Evolutionary conservation across 1,140 invertebrate species (phyloP), one percentile per base, ranked within the genome.

Genomic region (Bombus sibiricus): DNA sequence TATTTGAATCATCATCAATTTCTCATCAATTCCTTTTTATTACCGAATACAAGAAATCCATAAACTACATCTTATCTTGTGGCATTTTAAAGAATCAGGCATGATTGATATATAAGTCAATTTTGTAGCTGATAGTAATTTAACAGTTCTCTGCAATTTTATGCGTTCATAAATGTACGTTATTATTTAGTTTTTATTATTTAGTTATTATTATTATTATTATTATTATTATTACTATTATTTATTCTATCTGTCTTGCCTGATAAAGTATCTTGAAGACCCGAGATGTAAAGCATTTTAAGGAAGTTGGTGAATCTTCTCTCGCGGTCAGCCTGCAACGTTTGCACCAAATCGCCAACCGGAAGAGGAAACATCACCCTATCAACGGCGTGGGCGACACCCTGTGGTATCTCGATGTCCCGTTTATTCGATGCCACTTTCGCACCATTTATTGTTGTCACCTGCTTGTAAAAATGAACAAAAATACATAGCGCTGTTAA

Each of bases 321-420:
- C 91, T 98, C 97, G 41, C 97, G 95, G 95, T 98, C 98, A 3
- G 97, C 97, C 92, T 98, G 97, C 57, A 98, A 94, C 0, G 97
- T 98, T 92, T 98, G 97, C 25, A 98, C 96, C 59, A 98, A 94
- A 95, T 98, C 97, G 34, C 97, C 98, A 28, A 98, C 97, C 0
- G 97, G 97, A 83, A 98, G 95, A 6, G 98, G 98, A 94, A 98
- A 98, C 96, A 98, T 97, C 0, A 98, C 98, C 85, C 98, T 96
- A 93, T 98, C 98, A 1, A 99, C 96, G 0, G 98, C 97, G 92
- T 98, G 98, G 0, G 98, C 97, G 69, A 98, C 96, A 43, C 98
- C 97, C 96, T 98, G 96, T 59, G 98, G 97, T 91, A 98, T 97
- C 90, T 97, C 96, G 85, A 98, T 97, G 92, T 98, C 97, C 89